A percentile compares a stretch with the other conserved stretches of the same genome.
phyloP scores from a whole-genome alignment of 37 sponge, comb jelly and placozoan genomes.

The Petrosia ficiformis region DNA sequence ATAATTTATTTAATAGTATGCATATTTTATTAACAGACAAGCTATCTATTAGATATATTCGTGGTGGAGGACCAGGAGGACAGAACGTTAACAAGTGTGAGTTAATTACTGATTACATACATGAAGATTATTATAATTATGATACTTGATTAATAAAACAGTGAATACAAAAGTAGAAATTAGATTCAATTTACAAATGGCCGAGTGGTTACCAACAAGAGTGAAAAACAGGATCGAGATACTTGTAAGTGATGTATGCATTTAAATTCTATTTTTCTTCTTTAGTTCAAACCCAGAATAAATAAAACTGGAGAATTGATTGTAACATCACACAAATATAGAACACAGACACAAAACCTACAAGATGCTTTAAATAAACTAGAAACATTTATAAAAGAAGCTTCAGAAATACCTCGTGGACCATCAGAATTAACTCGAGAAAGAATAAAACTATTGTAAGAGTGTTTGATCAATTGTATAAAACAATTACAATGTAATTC shows the following conservation, averaged over 20 bases:
- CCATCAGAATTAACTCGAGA: conserved; percentile 68
- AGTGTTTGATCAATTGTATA: neutral
- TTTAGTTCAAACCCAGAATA: conserved; percentile 62
- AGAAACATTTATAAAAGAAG: conserved; percentile 44
- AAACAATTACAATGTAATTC: neutral
- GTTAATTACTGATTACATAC: no score
- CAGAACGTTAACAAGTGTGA: conserved; percentile 95
- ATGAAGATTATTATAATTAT: neutral
- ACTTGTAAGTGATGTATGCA: conserved; percentile 33
- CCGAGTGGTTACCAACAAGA: conserved; percentile 83
- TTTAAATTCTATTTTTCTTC: neutral
- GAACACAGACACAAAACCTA: conserved; percentile 72
- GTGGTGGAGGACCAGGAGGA: conserved; percentile 92
- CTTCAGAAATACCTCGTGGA: conserved; percentile 61
- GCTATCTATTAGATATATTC: conserved; percentile 42
- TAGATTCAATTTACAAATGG: conserved; percentile 71
- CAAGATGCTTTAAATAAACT: conserved; percentile 63
- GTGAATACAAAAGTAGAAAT: conserved; percentile 88
- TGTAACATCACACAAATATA: conserved; percentile 50
- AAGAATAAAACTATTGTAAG: conserved; percentile 68
- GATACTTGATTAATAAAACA: conserved; percentile 21
- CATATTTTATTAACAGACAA: conserved; percentile 47
- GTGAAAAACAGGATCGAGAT: conserved; percentile 59
- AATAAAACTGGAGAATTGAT: conserved; percentile 74
- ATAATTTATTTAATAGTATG: no score